phyloP scores from a whole-genome alignment of 2,113 vertebrate genomes.

The Hippocampus mohnikei region DNA sequence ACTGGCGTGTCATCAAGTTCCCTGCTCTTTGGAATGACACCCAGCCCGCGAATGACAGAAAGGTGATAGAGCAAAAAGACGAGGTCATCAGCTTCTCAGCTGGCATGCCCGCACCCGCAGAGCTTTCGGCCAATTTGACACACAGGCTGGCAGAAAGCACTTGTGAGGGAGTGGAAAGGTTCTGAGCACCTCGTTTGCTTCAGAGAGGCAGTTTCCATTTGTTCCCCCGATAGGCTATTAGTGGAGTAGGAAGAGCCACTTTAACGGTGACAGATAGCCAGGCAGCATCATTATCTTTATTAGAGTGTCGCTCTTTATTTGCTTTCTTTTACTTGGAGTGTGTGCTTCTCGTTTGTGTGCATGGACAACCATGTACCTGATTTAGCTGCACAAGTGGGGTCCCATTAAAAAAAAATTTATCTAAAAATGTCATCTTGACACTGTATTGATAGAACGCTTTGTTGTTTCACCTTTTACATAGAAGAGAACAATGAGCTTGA shows the following conservation, averaged over 20 bases:
- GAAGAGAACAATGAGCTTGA: background rate
- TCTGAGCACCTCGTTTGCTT: constrained; percentile 37
- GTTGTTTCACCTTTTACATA: background rate
- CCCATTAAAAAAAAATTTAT: background rate
- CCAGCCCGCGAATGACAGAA: constrained; percentile 18
- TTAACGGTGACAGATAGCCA: constrained; percentile 40
- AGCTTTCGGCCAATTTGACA: constrained; percentile 64
- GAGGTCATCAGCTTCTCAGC: constrained; percentile 28
- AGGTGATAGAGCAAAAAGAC: constrained; percentile 34
- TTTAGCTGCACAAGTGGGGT: background rate
- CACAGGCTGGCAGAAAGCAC: constrained; percentile 67
- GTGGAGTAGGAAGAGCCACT: constrained; percentile 26
- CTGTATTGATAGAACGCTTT: background rate
- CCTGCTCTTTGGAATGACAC: constrained; percentile 7
- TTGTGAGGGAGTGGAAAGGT: constrained; percentile 64
- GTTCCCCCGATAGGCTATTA: constrained; percentile 38
- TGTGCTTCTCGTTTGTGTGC: background rate
- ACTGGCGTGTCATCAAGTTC: constrained; percentile 7
- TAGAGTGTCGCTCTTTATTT: constrained; percentile 9
- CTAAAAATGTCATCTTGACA: background rate
- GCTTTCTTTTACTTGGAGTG: constrained; percentile 20
- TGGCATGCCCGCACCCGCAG: constrained; percentile 16
- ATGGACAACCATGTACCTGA: background rate
- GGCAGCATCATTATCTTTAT: constrained; percentile 30
- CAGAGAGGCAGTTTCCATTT: constrained; percentile 22